These are phyloP conservation scores for Agrypnus murinus DNA, from an alignment of 2,888 invertebrate genomes.

Conservation along the genomic window DNA sequence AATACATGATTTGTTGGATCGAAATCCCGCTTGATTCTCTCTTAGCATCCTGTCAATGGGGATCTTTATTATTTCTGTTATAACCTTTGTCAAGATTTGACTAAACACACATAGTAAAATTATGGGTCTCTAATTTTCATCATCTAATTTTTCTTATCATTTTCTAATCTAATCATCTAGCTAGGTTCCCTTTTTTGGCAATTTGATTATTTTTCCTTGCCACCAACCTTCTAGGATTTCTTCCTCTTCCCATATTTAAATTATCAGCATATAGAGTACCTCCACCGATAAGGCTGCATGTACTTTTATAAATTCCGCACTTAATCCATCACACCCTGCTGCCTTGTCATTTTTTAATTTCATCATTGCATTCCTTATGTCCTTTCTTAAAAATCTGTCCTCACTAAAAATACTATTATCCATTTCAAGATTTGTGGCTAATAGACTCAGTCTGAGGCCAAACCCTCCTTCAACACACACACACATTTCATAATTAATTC, in stretches of 20 bases:
- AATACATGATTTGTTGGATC: neutral
- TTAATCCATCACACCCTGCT: too few species aligned
- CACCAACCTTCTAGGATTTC: neutral
- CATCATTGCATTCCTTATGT: constrained; percentile 1
- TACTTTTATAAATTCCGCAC: constrained; percentile 6
- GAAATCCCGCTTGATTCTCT: neutral
- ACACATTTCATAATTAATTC: neutral
- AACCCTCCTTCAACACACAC: too few species aligned
- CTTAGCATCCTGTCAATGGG: constrained; percentile 1
- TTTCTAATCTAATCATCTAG: too few species aligned
- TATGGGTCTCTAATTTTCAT: constrained; percentile 2
- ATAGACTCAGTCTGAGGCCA: too few species aligned
- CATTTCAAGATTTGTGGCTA: too few species aligned
- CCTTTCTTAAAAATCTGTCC: neutral
- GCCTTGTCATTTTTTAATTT: constrained; percentile 14
- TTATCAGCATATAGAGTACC: constrained; percentile 3
- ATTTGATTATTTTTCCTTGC: neutral
- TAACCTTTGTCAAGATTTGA: neutral
- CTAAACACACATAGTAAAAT: neutral
- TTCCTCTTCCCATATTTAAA: neutral
- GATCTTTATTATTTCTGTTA: too few species aligned
- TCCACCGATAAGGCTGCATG: neutral
- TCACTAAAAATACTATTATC: neutral
- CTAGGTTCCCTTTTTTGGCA: neutral
- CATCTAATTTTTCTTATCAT: too few species aligned